Evolutionary conservation across 1,140 invertebrate species (phyloP).

Genomic region (Eumeta japonica): DNA sequence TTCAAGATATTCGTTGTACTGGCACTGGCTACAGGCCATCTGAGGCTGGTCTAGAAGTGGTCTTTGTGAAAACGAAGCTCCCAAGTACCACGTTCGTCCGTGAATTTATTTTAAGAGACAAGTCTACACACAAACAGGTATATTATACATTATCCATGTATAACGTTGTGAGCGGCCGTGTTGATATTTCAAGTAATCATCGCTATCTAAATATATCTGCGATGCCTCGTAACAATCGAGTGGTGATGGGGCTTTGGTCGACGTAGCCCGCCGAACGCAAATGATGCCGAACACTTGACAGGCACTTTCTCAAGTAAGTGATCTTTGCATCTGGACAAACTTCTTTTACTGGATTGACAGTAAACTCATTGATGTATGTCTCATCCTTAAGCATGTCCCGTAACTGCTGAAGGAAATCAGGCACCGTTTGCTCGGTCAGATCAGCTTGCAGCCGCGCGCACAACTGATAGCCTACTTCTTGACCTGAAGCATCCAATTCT

Average conservation of each 20-base stretch:
- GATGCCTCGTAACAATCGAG: slow-evolving; percentile 22
- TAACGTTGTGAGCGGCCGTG: too few relatives aligned
- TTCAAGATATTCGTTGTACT: too few relatives aligned
- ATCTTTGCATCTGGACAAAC: slow-evolving; percentile 35
- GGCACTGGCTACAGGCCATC: too few relatives aligned
- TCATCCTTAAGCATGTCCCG: slow-evolving; percentile 11
- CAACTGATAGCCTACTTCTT: slow-evolving; percentile 35
- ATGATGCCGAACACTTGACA: slow-evolving; percentile 43
- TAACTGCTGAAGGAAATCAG: slow-evolving; percentile 20
- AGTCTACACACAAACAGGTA: too few relatives aligned
- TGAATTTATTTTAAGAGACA: too few relatives aligned
- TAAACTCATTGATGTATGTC: slow-evolving; percentile 12
- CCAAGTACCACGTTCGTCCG: too few relatives aligned
- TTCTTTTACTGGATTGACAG: slow-evolving; percentile 26
- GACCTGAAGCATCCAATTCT: slow-evolving; percentile 24
- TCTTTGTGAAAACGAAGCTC: too few relatives aligned
- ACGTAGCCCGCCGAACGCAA: slow-evolving; percentile 36
- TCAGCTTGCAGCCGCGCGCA: slow-evolving; percentile 34
- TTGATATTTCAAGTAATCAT: too few relatives aligned
- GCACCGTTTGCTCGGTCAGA: slow-evolving; percentile 18
- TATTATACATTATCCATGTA: too few relatives aligned
- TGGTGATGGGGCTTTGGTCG: slow-evolving; percentile 20
- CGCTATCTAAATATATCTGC: slow-evolving; percentile 32
- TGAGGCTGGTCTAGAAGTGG: too few relatives aligned
- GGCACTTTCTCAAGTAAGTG: slow-evolving; percentile 46